Evolutionary conservation across 2,888 invertebrate species (phyloP), one percentile per base, ranked within the genome.

Genomic region (Apantesis nais): DNA sequence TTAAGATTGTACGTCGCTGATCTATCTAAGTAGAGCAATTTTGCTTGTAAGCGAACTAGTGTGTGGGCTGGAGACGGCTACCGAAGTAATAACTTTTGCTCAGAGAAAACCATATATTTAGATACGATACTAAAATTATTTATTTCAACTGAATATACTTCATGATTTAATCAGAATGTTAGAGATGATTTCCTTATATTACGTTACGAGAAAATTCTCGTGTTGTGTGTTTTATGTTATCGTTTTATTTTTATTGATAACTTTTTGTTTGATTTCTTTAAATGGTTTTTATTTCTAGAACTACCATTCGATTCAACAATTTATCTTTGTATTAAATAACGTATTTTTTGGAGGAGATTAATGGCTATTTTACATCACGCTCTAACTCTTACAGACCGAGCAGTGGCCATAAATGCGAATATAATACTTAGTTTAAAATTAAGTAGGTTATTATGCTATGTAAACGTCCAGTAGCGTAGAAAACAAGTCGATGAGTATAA

Each of bases 21-120:
- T 80, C 71, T 73, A 72, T 75, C 68, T 69, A 76, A 79, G 77
- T 78, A 70, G 76, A 82, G 76, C 76, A 76, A 74, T 74, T 77
- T 72, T 70, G 75, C 68, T 72, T 74, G 75, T 74, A 72, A 73
- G 65, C n/a, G 65, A 62, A 65, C 67, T 68, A 67, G 73, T 63
- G 77, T 72, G 72, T 69, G 65, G 58, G 63, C 60, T 64, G 62
- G 44, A 44, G 60, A 39, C 58, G 52, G 31, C 39, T 58, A 58
- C 29, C 39, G 37, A 52, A 22, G 58, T 39, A 41, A 58, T 41
- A 29, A 39, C 62, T 62, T 37, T 52, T 67, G 31, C 48, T 67
- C 62, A 31, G 25, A 48, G 31, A 48, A 41, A 61, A 41, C 22
- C 22, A 31, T 55, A 39, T 60, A 41, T 66, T 39, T 39, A 9